phyloP scores from a whole-genome alignment of 2,797 vertebrate species.

The Gymnoscopelus braueri region DNA sequence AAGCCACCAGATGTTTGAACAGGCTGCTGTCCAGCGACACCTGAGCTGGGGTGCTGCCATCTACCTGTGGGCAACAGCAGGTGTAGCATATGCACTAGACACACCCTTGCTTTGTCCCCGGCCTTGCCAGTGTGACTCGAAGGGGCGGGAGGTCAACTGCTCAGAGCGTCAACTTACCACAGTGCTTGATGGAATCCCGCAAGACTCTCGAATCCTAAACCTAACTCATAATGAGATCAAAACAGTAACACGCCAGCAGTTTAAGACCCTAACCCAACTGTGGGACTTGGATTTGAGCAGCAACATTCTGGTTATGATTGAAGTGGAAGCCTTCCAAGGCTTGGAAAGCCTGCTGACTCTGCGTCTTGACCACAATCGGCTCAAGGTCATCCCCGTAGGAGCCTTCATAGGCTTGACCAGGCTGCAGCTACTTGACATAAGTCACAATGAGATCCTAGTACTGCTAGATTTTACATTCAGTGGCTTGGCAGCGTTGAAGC shows the following conservation, averaged over 20 bases:
- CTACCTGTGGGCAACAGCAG: conserved; percentile 64
- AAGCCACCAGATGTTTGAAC: conserved; percentile 77
- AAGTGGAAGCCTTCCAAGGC: conserved; percentile 83
- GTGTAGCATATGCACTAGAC: conserved; percentile 53
- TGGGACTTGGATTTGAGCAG: conserved; percentile 86
- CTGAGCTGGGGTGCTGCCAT: conserved; percentile 71
- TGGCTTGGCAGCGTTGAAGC: conserved; percentile 78
- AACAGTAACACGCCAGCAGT: conserved; percentile 79
- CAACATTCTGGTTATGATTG: conserved; percentile 75
- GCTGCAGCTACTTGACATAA: conserved; percentile 84
- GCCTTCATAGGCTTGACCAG: conserved; percentile 80
- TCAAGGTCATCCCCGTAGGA: conserved; percentile 84
- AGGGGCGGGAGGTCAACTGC: conserved; percentile 80
- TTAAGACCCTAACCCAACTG: conserved; percentile 77
- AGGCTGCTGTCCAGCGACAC: conserved; percentile 57
- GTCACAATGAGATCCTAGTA: conserved; percentile 87
- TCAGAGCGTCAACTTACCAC: conserved; percentile 72
- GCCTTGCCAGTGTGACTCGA: conserved; percentile 79
- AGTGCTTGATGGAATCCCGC: conserved; percentile 77
- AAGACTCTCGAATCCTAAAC: conserved; percentile 77
- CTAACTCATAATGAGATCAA: conserved; percentile 84
- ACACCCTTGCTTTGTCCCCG: conserved; percentile 74
- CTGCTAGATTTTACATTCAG: conserved; percentile 87
- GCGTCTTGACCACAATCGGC: conserved; percentile 79
- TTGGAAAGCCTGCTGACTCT: conserved; percentile 79